Evolutionary conservation across 2,113 vertebrate genomes (phyloP).

Genomic region (Psilopsiagon aurifrons): DNA sequence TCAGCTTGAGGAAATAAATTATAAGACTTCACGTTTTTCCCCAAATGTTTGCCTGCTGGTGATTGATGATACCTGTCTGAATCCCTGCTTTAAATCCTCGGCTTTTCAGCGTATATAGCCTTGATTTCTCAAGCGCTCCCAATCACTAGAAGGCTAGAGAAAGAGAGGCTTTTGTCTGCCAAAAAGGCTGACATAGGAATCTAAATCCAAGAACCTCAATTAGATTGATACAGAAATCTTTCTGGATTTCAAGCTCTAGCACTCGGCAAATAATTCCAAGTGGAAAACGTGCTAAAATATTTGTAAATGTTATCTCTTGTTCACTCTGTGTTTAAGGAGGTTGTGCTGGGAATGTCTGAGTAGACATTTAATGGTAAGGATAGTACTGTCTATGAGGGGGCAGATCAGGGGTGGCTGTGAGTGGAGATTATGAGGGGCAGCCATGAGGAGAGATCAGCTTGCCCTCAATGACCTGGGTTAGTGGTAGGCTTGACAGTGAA

Average conservation of each 20-base stretch:
- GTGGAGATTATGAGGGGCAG: neutral
- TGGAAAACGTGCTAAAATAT: neutral
- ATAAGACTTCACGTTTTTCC: conserved; percentile 4
- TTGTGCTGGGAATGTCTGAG: neutral
- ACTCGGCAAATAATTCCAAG: neutral
- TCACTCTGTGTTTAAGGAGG: neutral
- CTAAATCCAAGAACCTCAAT: neutral
- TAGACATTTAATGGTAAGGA: neutral
- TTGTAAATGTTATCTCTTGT: neutral
- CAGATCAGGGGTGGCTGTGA: neutral
- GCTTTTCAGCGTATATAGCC: neutral
- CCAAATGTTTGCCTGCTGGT: conserved; percentile 20
- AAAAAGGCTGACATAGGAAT: neutral
- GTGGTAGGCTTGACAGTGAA: neutral
- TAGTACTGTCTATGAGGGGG: neutral
- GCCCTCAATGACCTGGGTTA: neutral
- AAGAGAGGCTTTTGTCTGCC: neutral
- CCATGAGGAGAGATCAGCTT: neutral
- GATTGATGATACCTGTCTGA: neutral
- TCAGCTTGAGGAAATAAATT: neutral
- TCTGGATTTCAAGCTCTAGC: neutral
- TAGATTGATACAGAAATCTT: neutral
- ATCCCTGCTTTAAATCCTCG: neutral
- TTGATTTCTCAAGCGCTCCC: neutral
- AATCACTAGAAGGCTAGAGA: neutral